Evolutionary conservation across 1,140 invertebrate genomes (phyloP).

Genomic region (Drosophila navojoa): DNA sequence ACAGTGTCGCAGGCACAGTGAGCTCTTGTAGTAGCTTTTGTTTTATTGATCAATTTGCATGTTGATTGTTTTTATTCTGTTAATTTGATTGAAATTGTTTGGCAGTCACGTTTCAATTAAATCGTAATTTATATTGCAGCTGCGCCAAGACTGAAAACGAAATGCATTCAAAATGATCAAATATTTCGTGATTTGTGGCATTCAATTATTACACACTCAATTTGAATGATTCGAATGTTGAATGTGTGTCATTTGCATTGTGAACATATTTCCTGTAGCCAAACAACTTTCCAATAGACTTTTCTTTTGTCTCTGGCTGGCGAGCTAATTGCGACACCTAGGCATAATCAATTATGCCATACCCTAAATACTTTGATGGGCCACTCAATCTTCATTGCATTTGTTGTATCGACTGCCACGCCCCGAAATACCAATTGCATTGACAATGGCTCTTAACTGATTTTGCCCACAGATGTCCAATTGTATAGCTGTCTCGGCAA

Average conservation of each 20-base stretch:
- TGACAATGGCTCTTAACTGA: constrained; percentile 64
- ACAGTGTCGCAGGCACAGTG: constrained; percentile 4
- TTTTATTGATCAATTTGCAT: constrained; percentile 74
- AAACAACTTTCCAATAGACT: constrained; percentile 55
- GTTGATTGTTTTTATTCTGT: constrained; percentile 57
- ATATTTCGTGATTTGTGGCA: constrained; percentile 22
- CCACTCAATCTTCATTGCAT: constrained; percentile 70
- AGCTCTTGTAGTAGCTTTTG: constrained; percentile 25
- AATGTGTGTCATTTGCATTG: constrained; percentile 29
- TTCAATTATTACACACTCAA: constrained; percentile 41
- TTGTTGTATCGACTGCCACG: constrained; percentile 47
- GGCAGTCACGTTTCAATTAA: constrained; percentile 66
- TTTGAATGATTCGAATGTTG: constrained; percentile 4
- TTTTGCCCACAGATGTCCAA: constrained; percentile 6
- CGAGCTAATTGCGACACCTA: constrained; percentile 39
- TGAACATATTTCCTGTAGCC: constrained; percentile 27
- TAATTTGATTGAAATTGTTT: neutral
- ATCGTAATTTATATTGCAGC: constrained; percentile 59
- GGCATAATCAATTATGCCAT: constrained; percentile 65
- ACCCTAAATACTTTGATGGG: constrained; percentile 12
- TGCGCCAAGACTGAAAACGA: neutral
- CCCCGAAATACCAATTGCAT: constrained; percentile 49
- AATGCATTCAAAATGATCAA: neutral
- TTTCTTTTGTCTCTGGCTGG: constrained; percentile 58
- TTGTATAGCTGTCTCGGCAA: constrained; percentile 52